Base-by-base conservation (phyloP, 1,140 invertebrate genomes). In the Carposina sasakii region DNA sequence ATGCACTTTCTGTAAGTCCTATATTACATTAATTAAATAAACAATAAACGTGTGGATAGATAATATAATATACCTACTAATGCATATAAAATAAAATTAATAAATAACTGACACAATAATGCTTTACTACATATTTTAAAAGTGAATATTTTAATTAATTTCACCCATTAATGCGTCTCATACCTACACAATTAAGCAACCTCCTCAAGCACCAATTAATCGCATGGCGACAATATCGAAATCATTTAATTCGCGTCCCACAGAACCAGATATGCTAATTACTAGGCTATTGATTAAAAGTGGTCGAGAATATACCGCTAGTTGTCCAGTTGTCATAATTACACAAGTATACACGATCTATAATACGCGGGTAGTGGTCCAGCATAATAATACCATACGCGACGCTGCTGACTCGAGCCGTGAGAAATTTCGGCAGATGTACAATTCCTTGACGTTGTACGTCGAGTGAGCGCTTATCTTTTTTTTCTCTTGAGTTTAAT, bases 351-450 rank as follows among this genome's bases (percentile, higher is more conserved):
- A 30, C 52, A 24, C 49, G 52, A 56, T 56, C 53, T 60, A 66
- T 69, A 69, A 68, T 71, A 64, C 59, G 52, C 52, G 54, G 60
- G 51, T 63, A 57, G 63, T 66, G 51, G 67, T 65, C 66, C 63
- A 57, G 63, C 60, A 53, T 82, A 82, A 82, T 82, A 83, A 83
- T 81, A 81, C 69, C 70, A 71, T 71, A 66, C 68, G 61, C 52
- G 64, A 57, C 65, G 58, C 57, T 56, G 58, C 47, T 54, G 60
- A 60, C 60, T n/a, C 53, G 67, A 72, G 60, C 71, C 77, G 81
- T 84, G 81, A 84, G 77, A 83, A 84, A 67, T 81, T 84, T 79
- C 70, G 77, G 81, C 81, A 84, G 81, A 84, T 84, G 81, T 81
- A 81, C 77, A 83, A 79, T 81, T 79, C 75, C 76, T 78, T 75